phyloP scores from a whole-genome alignment of 2,888 invertebrate species.

The Pterostichus madidus region DNA sequence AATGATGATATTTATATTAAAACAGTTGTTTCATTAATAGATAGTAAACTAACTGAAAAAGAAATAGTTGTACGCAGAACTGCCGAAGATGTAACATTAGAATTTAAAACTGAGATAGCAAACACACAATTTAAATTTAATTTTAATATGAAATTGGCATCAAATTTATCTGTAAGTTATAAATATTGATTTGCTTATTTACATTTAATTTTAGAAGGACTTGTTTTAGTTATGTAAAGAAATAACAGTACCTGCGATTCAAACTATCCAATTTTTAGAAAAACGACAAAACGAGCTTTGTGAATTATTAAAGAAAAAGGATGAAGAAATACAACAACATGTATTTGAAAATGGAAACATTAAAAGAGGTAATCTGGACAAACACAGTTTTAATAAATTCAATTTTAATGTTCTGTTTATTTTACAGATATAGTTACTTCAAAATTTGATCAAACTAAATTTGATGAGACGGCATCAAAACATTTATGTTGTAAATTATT shows the following conservation, averaged over 20 bases:
- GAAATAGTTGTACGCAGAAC: constrained; percentile 66
- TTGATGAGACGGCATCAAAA: constrained; percentile 64
- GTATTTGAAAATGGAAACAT: constrained; percentile 78
- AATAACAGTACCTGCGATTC: constrained; percentile 75
- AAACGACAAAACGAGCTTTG: constrained; percentile 77
- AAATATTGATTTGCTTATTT: constrained; percentile 63
- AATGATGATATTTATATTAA: constrained; percentile 69
- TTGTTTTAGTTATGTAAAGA: constrained; percentile 73
- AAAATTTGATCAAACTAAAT: constrained; percentile 72
- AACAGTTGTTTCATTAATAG: constrained; percentile 68
- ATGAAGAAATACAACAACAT: constrained; percentile 80
- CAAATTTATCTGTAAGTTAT: constrained; percentile 67
- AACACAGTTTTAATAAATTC: too few relatives aligned
- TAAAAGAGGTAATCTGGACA: constrained; percentile 75
- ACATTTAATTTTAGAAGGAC: constrained; percentile 49
- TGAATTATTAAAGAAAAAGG: constrained; percentile 78
- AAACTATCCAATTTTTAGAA: constrained; percentile 77
- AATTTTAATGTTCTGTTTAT: constrained; percentile 66
- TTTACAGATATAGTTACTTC: constrained; percentile 73
- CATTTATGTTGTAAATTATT: constrained; percentile 63
- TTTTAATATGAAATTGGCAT: constrained; percentile 68
- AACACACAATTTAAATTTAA: constrained; percentile 70
- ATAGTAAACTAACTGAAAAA: constrained; percentile 66
- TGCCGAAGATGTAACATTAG: constrained; percentile 67
- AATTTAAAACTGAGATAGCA: constrained; percentile 68